Evolutionary conservation across 2,113 vertebrate genomes (phyloP).

Genomic region (Antennarius striatus): DNA sequence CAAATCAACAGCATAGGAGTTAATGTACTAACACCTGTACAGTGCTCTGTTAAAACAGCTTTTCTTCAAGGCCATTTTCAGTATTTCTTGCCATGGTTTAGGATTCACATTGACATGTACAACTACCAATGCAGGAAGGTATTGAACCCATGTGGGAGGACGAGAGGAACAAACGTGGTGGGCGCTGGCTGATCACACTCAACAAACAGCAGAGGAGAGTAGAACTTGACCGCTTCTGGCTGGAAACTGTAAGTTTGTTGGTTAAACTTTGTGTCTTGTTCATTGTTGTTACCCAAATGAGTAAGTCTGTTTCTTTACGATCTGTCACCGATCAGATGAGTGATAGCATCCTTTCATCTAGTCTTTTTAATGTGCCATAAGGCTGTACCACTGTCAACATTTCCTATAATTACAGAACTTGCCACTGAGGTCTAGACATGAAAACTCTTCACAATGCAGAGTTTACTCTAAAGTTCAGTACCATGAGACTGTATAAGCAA

Average conservation of each 20-base stretch:
- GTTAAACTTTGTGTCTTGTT: background rate
- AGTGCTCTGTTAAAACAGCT: too few relatives aligned
- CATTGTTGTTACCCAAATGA: background rate
- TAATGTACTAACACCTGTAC: too few relatives aligned
- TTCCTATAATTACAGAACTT: too few relatives aligned
- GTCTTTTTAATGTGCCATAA: too few relatives aligned
- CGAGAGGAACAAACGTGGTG: constrained; percentile 95
- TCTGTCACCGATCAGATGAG: background rate
- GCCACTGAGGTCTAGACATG: too few relatives aligned
- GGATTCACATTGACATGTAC: constrained; percentile 27
- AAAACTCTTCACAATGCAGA: too few relatives aligned
- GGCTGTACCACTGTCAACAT: too few relatives aligned
- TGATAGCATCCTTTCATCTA: too few relatives aligned
- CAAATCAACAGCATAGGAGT: too few relatives aligned
- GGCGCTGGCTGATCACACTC: constrained; percentile 96
- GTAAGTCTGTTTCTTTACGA: constrained; percentile 1
- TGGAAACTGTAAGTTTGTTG: constrained; percentile 90
- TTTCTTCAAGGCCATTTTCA: too few relatives aligned
- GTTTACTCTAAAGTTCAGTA: too few relatives aligned
- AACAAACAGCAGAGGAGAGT: constrained; percentile 94
- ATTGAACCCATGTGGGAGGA: constrained; percentile 99
- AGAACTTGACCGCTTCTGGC: constrained; percentile 98
- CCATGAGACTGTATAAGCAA: too few relatives aligned
- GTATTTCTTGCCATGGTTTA: background rate
- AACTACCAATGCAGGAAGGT: constrained; percentile 83